Evolutionary conservation across 2,797 vertebrate species (phyloP), one percentile per base, ranked within the genome.

Genomic region (Takifugu rubripes): DNA sequence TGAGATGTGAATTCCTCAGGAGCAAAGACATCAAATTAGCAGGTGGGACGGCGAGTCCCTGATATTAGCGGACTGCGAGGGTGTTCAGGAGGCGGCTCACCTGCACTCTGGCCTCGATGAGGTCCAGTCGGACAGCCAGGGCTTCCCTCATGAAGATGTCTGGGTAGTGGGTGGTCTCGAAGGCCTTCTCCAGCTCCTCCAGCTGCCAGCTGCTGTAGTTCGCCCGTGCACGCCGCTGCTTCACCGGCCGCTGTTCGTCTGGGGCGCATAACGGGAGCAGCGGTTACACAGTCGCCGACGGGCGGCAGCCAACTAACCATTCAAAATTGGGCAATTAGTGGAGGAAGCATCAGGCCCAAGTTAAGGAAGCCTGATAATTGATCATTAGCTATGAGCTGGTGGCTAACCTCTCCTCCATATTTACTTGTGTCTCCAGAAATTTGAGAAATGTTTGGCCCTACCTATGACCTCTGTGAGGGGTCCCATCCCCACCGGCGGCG

Each of bases 151-250:
- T 92, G 85, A 94, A 93, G 86, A 93, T 83, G 73, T 94, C 93
- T 1, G 93, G 93, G 80, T 94, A 94, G 83, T 91, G 93, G 16
- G 92, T 93, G 75, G 81, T 90, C 86, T 92, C 86, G 31, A 93
- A 94, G 58, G 92, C 91, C 75, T 92, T 93, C 83, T 93, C 92
- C 81, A 93, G 84, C 87, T 94, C 92, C 79, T 94, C 91, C 77
- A 94, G 91, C 84, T 94, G 92, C 92, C 93, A 94, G 89, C 91
- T 92, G 91, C 92, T 93, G 90, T 94, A 94, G 90, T 94, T 94
- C 85, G 92, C 93, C 66, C 93, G 87, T 2, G 93, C 91, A 0
- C 93, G 90, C 63, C 93, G 87, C 81, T 94, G 93, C 86, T 94
- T 94, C 85, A 89, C 90, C 77, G 92, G 92, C 84, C 91, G 90